A percentile compares a stretch with the other conserved stretches of the same genome.
Conservation (phyloP, 2,888 invertebrate genomes). For the Brachypterus glaber region DNA sequence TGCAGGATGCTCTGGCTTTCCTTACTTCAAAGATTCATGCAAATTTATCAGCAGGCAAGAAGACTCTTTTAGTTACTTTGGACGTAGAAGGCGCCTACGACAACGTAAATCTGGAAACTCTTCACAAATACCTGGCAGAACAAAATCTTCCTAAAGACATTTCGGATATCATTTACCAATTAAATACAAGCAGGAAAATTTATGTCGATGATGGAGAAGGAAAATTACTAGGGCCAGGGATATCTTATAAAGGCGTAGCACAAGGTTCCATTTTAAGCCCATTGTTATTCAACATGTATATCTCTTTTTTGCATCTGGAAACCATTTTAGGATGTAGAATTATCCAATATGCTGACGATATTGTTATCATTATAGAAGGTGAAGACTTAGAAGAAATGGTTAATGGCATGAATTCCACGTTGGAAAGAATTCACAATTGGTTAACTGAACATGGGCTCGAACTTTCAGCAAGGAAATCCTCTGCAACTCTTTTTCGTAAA, state of each 20-base stretch:
- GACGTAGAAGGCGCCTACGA: constrained; percentile 11
- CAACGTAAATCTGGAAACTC: constrained; percentile 4
- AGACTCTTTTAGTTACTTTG: constrained; percentile 3
- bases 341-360: constrained; percentile 12
- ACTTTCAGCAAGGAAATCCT: constrained; percentile 7
- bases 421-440: constrained; percentile 7
- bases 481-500: constrained; percentile 11
- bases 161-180: not conserved
- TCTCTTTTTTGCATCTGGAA: not conserved
- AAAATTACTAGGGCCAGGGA: not conserved
- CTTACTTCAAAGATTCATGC: not conserved
- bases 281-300: constrained; percentile 11
- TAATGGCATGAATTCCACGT: constrained; percentile 11
- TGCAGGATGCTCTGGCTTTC: not conserved
- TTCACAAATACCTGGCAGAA: constrained; percentile 3
- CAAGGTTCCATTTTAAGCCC: constrained; percentile 11
- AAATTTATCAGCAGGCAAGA: not conserved
- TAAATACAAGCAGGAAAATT: not conserved
- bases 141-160: not conserved
- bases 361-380: too few relatives aligned
- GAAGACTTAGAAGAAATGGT: too few relatives aligned
- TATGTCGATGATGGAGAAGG: not conserved
- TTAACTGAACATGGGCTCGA: constrained; percentile 5
- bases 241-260: not conserved
- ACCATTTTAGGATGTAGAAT: constrained; percentile 3